Evolutionary conservation across 2,113 vertebrate species (phyloP), one percentile per base, ranked within the genome.

Genomic region (Carassius auratus): DNA sequence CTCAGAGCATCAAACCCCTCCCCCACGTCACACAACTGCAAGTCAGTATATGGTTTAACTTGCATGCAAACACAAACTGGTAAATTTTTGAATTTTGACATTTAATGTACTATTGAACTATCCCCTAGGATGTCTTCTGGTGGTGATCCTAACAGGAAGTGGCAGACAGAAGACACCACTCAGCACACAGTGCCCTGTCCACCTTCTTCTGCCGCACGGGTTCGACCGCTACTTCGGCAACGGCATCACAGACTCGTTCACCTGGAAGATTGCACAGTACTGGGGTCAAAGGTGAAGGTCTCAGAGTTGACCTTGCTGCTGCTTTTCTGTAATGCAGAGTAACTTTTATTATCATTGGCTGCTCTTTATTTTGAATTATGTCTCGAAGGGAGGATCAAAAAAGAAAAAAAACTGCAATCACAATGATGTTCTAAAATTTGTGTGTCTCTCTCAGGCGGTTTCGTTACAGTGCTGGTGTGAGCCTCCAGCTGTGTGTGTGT

Each of bases 401-500:
- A 8, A 55, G 42, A 9, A 21, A 8, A 55, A 57, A 9, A 21
- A 8, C 57, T 9, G 8, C 21, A 61, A n/a, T n/a, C 57, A 3
- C 57, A n/a, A n/a, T 59, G 19, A 4, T 1, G 17, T 76, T 69
- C 0, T 38, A 38, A 8, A 8, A 6, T 73, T 69, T 55, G 6
- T 76, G 6, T 80, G 12, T 55, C 5, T 57, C 19, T 26, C 5
- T 50, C 86, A 92, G 92, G 33, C 80, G 10, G 88, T 92, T 57
- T 88, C 86, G 0, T 0, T 90, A 50, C 91, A 78, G 12, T 93
- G 92, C 59, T 77, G 61, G 75, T 93, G 93, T 2, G 88, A 91
- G 21, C 90, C 85, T 26, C 92, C 92, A n/a, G 75, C 45, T 0
- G 83, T 90, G 38, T 92, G 93, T 83, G 91, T 91, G 83, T 75